These are phyloP conservation scores for Micrasema minimum DNA, from an alignment of 1,140 invertebrate species.

Conservation along the genomic window DNA sequence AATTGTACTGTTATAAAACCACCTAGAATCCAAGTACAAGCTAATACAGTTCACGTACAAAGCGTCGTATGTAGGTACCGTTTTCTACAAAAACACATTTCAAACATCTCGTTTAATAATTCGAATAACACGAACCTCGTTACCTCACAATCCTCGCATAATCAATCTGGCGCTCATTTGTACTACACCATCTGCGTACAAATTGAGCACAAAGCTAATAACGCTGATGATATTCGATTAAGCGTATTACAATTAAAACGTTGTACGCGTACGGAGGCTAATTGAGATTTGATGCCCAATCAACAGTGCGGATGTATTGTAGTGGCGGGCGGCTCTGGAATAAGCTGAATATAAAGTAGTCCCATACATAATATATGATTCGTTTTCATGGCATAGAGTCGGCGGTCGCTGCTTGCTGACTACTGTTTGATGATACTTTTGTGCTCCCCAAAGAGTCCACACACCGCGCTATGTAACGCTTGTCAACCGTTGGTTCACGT, in stretches of 20 bases:
- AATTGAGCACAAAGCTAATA: slow-evolving; percentile 30
- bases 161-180: slow-evolving; percentile 32
- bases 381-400: slow-evolving; percentile 48
- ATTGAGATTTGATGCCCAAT: slow-evolving; percentile 51
- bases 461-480: slow-evolving; percentile 1
- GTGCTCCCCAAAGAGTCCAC: slow-evolving; percentile 37
- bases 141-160: slow-evolving; percentile 31
- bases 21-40: too few species aligned
- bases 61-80: too few species aligned
- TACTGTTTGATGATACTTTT: slow-evolving; percentile 54
- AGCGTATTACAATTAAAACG: slow-evolving; percentile 44
- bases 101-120: too few species aligned
- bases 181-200: slow-evolving; percentile 23
- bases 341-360: slow-evolving; percentile 54
- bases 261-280: slow-evolving; percentile 34
- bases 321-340: slow-evolving; percentile 25
- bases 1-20: too few species aligned
- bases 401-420: slow-evolving; percentile 45
- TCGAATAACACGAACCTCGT: too few species aligned
- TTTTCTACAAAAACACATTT: too few species aligned
- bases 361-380: slow-evolving; percentile 53
- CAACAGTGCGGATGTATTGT: slow-evolving; percentile 49
- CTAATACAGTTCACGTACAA: too few species aligned
- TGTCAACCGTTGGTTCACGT: slow-evolving; percentile 8
- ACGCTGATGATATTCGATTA: slow-evolving; percentile 49